Percentiles rank a stretch among this genome's conserved stretches.
These are phyloP conservation scores for Cassiopea xamachana DNA, from an alignment of 30 jellyfish, hydroid and myxozoan species.

Conservation along the genomic window DNA sequence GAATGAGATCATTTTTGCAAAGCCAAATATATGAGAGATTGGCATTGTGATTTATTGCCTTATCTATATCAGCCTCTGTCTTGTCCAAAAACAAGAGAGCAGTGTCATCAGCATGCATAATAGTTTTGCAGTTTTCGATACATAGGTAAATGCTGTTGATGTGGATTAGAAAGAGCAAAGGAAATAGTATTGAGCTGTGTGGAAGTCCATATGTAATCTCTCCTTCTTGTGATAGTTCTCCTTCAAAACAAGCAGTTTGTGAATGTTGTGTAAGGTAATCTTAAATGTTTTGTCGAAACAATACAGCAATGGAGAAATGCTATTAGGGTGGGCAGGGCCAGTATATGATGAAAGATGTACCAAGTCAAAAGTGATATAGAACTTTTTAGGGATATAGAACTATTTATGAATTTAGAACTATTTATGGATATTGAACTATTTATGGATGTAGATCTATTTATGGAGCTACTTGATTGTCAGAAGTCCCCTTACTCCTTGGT, in stretches of 20 bases:
- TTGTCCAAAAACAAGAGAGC: constrained; percentile 31
- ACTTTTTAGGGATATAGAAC: too few species aligned
- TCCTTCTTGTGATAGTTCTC: background rate
- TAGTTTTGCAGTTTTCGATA: constrained; percentile 31
- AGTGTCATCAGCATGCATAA: constrained; percentile 66
- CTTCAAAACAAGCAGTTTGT: background rate
- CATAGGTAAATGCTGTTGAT: constrained; percentile 55
- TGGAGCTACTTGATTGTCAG: too few species aligned
- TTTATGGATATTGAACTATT: too few species aligned
- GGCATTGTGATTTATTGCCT: constrained; percentile 40
- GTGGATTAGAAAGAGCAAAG: background rate
- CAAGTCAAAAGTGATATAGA: too few species aligned
- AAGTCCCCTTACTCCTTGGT: too few species aligned
- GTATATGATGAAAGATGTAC: too few species aligned
- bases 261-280: background rate
- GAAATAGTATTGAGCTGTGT: background rate
- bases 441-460: too few species aligned
- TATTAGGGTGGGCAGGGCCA: too few species aligned
- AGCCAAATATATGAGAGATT: constrained; percentile 33
- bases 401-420: too few species aligned
- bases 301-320: too few species aligned
- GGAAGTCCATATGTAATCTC: constrained; percentile 2
- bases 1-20: constrained; percentile 52
- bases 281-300: too few species aligned
- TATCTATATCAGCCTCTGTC: constrained; percentile 24